Evolutionary conservation across 2,888 invertebrate species (phyloP), one percentile per base, ranked within the genome.

Genomic region (Lasius platythorax): DNA sequence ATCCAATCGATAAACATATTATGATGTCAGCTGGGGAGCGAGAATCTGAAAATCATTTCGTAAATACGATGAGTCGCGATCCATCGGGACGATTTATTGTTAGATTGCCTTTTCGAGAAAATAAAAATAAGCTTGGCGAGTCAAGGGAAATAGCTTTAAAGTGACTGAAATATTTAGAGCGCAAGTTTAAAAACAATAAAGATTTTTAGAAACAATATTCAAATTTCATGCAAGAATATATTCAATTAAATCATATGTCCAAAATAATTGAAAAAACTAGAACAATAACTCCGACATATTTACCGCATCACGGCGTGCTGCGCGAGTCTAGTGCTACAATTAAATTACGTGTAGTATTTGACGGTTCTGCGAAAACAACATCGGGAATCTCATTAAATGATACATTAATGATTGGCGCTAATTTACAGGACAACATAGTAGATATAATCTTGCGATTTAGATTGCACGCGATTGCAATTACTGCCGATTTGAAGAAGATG

Each of bases 401-500:
- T 0, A 18, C 40, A 0, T 40, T 73, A 0, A 37, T 56, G 37
- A 4, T 15, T 0, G 56, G 72, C 9, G n/a, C 70, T 0, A 30
- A 1, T 1, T 33, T 70, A 18, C 70, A 50, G 9, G 53, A 53
- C 2, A 18, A 30, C 1, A 50, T 70, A 9, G 18, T 50, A 0
- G 70, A 70, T 8, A 33, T 70, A 2, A 30, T 70, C 6, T n/a
- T 70, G 3, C 53, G 70, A 11, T 75, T 75, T 28, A 3, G 75
- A n/a, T 4, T 63, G 1, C 50, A 50, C 12, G 50, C 40, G 0
- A 33, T 75, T 18, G 64, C 50, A 1, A 40, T 64, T 2, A 75
- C 75, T 0, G 50, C 46, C 1, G 75, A 75, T 37, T 1, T 75
- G 4, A 9, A n/a, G 33, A 75, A 75, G n/a, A 75, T 75, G 75